Evolutionary conservation across 2,888 invertebrate species (phyloP), one percentile per base, ranked within the genome.

Genomic region (Cheilosia vernalis): DNA sequence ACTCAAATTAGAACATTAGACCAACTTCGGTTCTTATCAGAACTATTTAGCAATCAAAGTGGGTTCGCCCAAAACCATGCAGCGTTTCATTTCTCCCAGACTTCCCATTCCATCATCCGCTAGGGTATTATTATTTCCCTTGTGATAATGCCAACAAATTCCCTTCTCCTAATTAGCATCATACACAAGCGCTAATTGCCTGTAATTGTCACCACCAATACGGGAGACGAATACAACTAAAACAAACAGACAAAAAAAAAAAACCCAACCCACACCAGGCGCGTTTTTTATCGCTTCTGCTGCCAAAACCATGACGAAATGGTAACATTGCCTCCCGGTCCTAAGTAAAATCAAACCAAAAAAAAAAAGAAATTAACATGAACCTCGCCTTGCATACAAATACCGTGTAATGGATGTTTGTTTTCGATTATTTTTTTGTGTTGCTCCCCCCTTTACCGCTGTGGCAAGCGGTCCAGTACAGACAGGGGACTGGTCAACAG

Each of bases 141-240:
- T 15, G 6, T 4, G 27, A 47, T 69, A 19, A 55, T 69, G 37
- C 44, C 15, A 56, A 21, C 33, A 27, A 55, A 70, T 56, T 27
- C 33, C 42, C 53, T 74, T 74, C 42, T 73, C 56, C 63, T 60
- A 58, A 82, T 82, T 78, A 72, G 78, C 51, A 58, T 78, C 70
- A 64, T 49, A 78, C 53, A 66, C 49, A 47, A 63, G 47, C 67
- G 63, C 61, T 83, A 83, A 83, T 83, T 83, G 73, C 73, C 61
- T 83, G 63, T 83, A 67, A 83, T 73, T 79, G 79, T 83, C 79
- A 73, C 51, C 78, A 55, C 67, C 63, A 79, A 83, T 72, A 67
- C 47, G 60, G 15, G 13, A 63, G 15, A 42, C n/a, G n/a, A n/a
- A n/a, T n/a, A n/a, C n/a, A n/a, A n/a, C n/a, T n/a, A n/a, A n/a